Percentiles rank a stretch among this genome's conserved stretches.
These are phyloP conservation scores for Gastrophysa polygoni DNA, from an alignment of 2,888 invertebrate species.

Conservation along the genomic window DNA sequence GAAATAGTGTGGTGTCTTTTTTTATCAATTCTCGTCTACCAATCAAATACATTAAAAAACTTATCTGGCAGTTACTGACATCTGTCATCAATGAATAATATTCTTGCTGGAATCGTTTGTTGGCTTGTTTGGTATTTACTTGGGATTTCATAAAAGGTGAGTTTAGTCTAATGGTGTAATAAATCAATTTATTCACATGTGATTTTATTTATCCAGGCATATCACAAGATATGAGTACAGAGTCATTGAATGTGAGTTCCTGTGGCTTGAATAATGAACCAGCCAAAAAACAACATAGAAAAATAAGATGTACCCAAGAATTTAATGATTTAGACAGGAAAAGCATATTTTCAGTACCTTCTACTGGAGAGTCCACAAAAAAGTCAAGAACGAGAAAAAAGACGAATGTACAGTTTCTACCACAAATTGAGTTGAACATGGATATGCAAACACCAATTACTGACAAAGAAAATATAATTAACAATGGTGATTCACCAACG, in stretches of 20 bases:
- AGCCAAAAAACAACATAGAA: constrained; percentile 3
- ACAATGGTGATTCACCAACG: not conserved
- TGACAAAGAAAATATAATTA: constrained; percentile 5
- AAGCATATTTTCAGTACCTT: not conserved
- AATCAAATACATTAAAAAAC: not conserved
- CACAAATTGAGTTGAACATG: not conserved
- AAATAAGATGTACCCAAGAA: constrained; percentile 8
- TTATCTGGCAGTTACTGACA: not conserved
- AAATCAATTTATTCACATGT: not conserved
- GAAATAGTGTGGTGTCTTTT: not conserved
- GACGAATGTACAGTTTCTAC: not conserved
- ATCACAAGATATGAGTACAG: not conserved
- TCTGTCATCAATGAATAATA: not conserved
- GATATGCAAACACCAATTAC: not conserved
- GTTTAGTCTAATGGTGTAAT: not conserved
- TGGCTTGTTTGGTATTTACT: not conserved
- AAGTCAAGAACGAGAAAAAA: constrained; percentile 3
- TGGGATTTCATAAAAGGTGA: not conserved
- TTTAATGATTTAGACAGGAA: constrained; percentile 1
- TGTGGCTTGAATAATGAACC: not conserved
- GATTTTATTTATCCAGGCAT: not conserved
- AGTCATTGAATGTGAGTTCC: not conserved
- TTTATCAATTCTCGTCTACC: not conserved
- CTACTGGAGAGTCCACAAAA: not conserved
- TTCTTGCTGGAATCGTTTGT: not conserved